Percentiles rank a stretch among this genome's conserved stretches.
Evolutionary conservation across 2,888 invertebrate genomes (phyloP).

Genomic region (Hyles lineata): DNA sequence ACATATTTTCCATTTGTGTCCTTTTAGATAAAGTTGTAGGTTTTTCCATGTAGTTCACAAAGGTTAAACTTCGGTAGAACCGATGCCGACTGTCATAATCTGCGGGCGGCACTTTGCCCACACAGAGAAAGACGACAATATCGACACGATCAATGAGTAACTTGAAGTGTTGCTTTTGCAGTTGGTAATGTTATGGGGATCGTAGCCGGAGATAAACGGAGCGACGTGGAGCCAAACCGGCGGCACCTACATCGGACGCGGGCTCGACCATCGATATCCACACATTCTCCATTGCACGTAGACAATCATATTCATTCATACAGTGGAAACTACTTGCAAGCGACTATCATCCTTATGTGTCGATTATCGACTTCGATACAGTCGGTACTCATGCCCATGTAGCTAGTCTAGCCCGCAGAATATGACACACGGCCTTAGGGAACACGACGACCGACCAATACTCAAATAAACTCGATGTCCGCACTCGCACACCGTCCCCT

Average conservation of each 20-base stretch:
- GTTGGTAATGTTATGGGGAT: slow-evolving; percentile 37
- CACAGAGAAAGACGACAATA: slow-evolving; percentile 5
- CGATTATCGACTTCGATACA: slow-evolving; percentile 1
- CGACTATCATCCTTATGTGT: background rate
- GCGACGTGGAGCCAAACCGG: slow-evolving; percentile 37
- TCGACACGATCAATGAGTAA: slow-evolving; percentile 17
- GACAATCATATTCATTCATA: background rate
- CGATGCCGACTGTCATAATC: slow-evolving; percentile 71
- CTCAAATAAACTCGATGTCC: background rate
- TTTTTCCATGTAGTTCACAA: background rate
- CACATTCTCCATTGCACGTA: background rate
- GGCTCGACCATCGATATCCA: slow-evolving; percentile 27
- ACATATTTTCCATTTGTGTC: background rate
- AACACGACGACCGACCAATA: background rate
- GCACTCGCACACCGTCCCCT: slow-evolving; percentile 8
- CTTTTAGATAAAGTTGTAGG: background rate
- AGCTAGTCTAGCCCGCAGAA: slow-evolving; percentile 61
- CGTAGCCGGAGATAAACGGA: slow-evolving; percentile 41
- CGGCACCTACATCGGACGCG: slow-evolving; percentile 43
- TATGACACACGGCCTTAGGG: slow-evolving; percentile 70
- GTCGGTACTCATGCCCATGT: slow-evolving; percentile 17
- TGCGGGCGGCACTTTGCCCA: slow-evolving; percentile 57
- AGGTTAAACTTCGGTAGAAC: slow-evolving; percentile 5
- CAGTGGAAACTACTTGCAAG: background rate
- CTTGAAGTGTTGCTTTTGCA: slow-evolving; percentile 42